Evolutionary conservation across 2,888 invertebrate species (phyloP), one percentile per base, ranked within the genome.

Genomic region (Cataglyphis altisquamis): DNA sequence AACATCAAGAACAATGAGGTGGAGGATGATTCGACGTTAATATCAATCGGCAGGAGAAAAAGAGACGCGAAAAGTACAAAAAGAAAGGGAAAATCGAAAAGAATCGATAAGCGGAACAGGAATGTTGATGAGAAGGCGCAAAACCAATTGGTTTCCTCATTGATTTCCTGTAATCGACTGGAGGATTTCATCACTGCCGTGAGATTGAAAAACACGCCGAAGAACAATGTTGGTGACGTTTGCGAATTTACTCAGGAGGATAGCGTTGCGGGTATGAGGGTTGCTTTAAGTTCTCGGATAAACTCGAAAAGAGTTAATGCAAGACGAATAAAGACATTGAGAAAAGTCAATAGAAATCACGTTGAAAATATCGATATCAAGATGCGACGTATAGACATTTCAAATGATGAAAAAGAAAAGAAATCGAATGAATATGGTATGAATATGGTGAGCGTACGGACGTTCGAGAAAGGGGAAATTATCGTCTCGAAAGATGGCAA

Each of bases 221-320:
- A 84, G 6, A 84, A 83, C 32, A 85, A 84, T 64, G 88, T 90
- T 89, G 90, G 84, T 81, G 91, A 88, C 68, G 84, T 90, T 92
- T 93, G 94, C 93, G 93, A 94, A 92, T 93, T 94, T 86, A 91
- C 91, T 90, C 91, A 91, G 86, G 91, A 91, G 89, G 94, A 94
- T 94, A 94, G 94, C 91, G 92, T 91, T 94, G 94, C 90, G 92
- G 94, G 93, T 92, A 89, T 94, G 95, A 94, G 94, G 94, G 94
- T 95, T 94, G 94, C 94, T 91, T 87, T 88, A 93, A 94, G 89
- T 87, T 93, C 94, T 94, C 94, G 94, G 94, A 93, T 92, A 78
- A 88, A 88, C 72, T 89, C 88, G 77, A 91, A 90, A 78, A 89
- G 86, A 36, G 87, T 84, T 73, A 90, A 87, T 60, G 86, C 62